A percentile compares a stretch with the other conserved stretches of the same genome.
Conservation (phyloP, 2,113 vertebrate genomes). For the Plestiodon gilberti region DNA sequence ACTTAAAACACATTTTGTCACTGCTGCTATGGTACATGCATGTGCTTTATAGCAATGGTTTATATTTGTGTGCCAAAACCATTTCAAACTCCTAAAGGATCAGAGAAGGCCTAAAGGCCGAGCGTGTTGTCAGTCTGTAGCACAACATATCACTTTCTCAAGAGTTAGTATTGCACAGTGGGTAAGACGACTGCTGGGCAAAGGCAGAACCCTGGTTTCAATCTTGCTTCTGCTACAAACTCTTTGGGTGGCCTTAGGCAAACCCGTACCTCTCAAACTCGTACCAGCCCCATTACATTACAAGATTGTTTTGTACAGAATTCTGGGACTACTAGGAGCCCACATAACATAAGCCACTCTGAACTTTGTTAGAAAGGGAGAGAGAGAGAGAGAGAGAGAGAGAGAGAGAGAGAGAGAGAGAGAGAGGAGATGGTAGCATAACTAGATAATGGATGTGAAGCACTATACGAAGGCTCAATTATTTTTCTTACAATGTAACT, state of each 20-base stretch:
- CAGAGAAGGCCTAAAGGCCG: conserved; percentile 18
- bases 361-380: no score
- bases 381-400: no score
- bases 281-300: background rate
- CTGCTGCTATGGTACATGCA: conserved; percentile 29
- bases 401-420: no score
- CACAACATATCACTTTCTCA: conserved; percentile 1
- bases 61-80: conserved; percentile 32
- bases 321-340: no score
- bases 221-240: background rate
- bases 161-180: background rate
- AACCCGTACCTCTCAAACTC: background rate
- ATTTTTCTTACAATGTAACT: no score
- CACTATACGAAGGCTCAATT: no score
- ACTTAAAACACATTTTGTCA: conserved; percentile 47
- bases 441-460: no score
- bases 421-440: no score
- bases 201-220: background rate
- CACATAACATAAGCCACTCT: no score
- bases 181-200: background rate
- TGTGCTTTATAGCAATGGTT: conserved; percentile 39
- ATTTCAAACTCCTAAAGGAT: conserved; percentile 8
- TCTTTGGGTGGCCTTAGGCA: background rate
- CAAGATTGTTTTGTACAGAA: no score
- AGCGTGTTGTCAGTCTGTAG: conserved; percentile 30